A percentile compares a stretch with the other conserved stretches of the same genome.
Conservation (phyloP, 2,113 vertebrate species). For the Paramormyrops kingsleyae region DNA sequence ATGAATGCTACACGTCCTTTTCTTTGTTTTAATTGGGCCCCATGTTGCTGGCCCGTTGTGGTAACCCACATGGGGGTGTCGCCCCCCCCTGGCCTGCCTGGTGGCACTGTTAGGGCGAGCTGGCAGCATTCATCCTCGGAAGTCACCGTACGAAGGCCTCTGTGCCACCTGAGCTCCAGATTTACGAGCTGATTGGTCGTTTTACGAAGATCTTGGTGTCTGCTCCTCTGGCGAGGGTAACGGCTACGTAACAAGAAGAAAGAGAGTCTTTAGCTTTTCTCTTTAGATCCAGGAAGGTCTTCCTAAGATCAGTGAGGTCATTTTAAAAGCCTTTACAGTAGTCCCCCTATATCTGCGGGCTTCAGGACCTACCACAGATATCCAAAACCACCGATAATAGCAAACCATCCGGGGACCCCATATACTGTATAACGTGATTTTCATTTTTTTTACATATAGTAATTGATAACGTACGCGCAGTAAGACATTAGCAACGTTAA, state of each 20-base stretch:
- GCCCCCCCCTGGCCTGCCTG: not conserved
- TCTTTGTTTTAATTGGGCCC: conserved; percentile 17
- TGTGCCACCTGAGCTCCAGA: not conserved
- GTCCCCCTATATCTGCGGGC: not conserved
- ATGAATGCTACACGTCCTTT: conserved; percentile 7
- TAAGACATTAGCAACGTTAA: not conserved
- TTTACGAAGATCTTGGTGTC: not conserved
- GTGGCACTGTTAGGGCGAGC: not conserved
- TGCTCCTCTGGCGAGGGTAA: not conserved
- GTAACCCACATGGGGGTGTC: not conserved
- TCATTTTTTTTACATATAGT: not conserved
- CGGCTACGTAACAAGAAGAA: not conserved
- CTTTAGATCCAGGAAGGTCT: not conserved
- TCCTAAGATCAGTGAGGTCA: not conserved
- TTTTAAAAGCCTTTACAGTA: not conserved
- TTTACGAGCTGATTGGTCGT: not conserved
- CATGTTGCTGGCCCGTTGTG: not conserved
- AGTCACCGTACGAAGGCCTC: not conserved
- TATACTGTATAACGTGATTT: not conserved
- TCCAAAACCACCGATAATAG: not conserved
- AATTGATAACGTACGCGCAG: not conserved
- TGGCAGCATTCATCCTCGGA: not conserved
- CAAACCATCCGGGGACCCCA: not conserved
- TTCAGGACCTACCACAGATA: not conserved
- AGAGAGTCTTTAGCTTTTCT: not conserved